Conservation (phyloP, 2,113 vertebrate genomes). For the Mormoops blainvillei region DNA sequence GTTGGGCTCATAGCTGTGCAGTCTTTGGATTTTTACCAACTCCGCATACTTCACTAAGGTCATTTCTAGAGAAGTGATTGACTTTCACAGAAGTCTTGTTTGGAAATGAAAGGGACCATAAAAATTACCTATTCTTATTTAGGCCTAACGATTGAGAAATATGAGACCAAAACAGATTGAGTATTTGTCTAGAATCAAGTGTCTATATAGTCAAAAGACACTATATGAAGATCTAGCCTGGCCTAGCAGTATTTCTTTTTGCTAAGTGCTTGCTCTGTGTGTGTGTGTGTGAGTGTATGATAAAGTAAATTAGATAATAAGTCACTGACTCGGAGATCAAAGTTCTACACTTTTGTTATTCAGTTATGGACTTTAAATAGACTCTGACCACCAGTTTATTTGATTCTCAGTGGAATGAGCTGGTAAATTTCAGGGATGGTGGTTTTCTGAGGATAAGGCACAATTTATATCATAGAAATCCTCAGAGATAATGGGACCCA, state of each 20-base stretch:
- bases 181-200: not conserved
- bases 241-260: not conserved
- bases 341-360: not conserved
- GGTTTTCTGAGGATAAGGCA: not conserved
- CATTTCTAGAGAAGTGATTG: not conserved
- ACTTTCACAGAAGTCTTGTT: not conserved
- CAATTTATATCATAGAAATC: constrained; percentile 23
- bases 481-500: not conserved
- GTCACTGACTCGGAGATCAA: not conserved
- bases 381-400: not conserved
- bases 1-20: not conserved
- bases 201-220: not conserved
- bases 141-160: not conserved
- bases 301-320: not conserved
- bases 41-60: not conserved
- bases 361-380: not conserved
- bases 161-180: not conserved
- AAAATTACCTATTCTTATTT: not conserved
- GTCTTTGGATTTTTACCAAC: not conserved
- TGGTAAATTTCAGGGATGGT: not conserved
- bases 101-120: not conserved
- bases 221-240: not conserved
- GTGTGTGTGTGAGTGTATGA: not conserved
- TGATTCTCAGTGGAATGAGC: not conserved
- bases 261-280: not conserved